Evolutionary conservation across 2,113 vertebrate species (phyloP), one percentile per base, ranked within the genome.

Genomic region (Pterocles gutturalis): DNA sequence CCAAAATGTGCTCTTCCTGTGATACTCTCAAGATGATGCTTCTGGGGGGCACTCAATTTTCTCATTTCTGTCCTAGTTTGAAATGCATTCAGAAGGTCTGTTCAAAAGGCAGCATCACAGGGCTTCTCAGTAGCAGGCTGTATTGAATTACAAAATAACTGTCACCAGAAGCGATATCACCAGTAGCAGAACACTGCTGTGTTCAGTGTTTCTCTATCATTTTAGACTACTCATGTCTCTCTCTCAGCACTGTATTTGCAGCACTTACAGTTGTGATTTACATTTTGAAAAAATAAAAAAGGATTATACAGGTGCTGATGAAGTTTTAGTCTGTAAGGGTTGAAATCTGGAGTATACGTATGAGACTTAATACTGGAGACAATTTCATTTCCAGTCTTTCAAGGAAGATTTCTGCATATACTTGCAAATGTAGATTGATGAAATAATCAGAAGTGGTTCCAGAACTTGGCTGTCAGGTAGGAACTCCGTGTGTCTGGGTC

Each of bases 81-180:
- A 88, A 94, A 43, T 17, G 28, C 34, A 7, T 79, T 92, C 36
- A 34, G 73, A 58, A 38, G 72, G 76, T 57, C 77, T 76, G 28
- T 58, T 94, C 77, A 55, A 66, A 82, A 83, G 72, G 36, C 67
- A 90, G 90, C 79, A 62, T 22, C 46, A 43, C 64, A 65, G 43
- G 24, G 48, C 83, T 91, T 88, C 93, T 93, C 86, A 88, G 83
- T 75, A 90, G 91, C 75, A 48, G 38, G 60, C 70, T 73, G 83
- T 54, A 75, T 70, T 90, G 75, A 65, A 71, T 96, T 97, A 94
- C 89, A 94, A 84, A 96, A 70, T 87, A 92, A 94, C 46, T 80
- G 83, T 33, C 72, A 83, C 64, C 65, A 89, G 92, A 90, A 97
- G 89, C 81, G 79, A 2, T 84, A 91, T 75, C 79, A 88, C 81